These are phyloP conservation scores for Amazona ochrocephala DNA, from an alignment of 2,797 vertebrate species.

Conservation along the genomic window DNA sequence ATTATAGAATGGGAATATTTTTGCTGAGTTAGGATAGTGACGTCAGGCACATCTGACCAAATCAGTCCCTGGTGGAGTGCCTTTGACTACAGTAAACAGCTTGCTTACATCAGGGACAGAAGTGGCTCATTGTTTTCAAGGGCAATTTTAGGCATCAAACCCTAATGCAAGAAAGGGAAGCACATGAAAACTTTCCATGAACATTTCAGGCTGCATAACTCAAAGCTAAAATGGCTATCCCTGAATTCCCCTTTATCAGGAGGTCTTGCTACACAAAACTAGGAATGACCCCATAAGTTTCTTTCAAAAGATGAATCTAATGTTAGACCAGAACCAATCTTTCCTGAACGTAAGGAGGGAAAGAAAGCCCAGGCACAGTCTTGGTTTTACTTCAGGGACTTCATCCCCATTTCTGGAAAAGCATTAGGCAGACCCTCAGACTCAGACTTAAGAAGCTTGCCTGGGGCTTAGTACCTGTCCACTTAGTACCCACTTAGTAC, in stretches of 20 bases:
- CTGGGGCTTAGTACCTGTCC: not conserved
- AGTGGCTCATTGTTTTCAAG: not conserved
- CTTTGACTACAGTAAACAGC: not conserved
- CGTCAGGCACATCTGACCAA: not conserved
- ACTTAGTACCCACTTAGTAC: not conserved
- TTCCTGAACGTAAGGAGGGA: not conserved
- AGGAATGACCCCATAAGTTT: not conserved
- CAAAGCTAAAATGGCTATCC: not conserved
- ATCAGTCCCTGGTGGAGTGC: not conserved
- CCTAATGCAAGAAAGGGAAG: not conserved
- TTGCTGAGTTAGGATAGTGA: slow-evolving; percentile 5
- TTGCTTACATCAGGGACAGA: not conserved
- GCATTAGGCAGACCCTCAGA: not conserved
- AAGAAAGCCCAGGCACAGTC: not conserved
- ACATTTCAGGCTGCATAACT: not conserved
- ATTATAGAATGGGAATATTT: not conserved
- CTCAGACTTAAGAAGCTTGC: not conserved
- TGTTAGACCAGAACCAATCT: not conserved
- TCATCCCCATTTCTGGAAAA: not conserved
- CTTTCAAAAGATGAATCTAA: not conserved
- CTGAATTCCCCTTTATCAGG: not conserved
- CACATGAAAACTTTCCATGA: not conserved
- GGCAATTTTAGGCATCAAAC: not conserved
- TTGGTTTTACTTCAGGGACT: not conserved
- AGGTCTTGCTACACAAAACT: not conserved